A percentile compares a stretch with the other conserved stretches of the same genome.
These are phyloP conservation scores for Imbricaverruca yamaguchii DNA, from an alignment of 2,888 invertebrate species.

Conservation along the genomic window DNA sequence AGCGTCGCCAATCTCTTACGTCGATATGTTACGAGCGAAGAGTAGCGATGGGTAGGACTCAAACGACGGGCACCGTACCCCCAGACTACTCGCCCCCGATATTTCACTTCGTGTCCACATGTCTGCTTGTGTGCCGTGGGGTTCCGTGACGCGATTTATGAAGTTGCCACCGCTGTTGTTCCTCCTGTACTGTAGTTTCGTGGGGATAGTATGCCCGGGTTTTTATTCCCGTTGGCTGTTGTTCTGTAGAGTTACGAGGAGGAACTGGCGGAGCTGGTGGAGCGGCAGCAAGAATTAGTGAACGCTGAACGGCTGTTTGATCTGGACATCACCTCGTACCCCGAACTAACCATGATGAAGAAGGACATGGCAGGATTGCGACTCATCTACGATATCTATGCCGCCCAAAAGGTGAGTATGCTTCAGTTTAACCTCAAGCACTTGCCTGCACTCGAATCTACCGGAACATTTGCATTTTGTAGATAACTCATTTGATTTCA, in stretches of 20 bases:
- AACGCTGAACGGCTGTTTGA: constrained; percentile 81
- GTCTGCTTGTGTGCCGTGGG: no score
- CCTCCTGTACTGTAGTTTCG: neutral
- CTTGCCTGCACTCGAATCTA: no score
- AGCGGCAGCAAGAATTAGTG: constrained; percentile 52
- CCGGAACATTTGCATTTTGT: no score
- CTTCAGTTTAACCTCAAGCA: constrained; percentile 23
- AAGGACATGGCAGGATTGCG: constrained; percentile 54
- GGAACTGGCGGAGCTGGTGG: constrained; percentile 59
- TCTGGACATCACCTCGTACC: constrained; percentile 74
- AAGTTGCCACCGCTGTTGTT: no score
- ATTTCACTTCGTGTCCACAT: no score
- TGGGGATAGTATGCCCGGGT: constrained; percentile 20
- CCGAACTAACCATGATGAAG: constrained; percentile 52
- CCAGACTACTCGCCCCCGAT: no score
- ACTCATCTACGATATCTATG: constrained; percentile 65
- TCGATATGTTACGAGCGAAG: no score
- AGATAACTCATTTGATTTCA: no score
- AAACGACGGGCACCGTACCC: no score
- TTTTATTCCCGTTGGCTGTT: neutral
- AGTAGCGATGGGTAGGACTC: no score
- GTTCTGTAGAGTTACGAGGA: constrained; percentile 52
- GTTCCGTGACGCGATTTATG: no score
- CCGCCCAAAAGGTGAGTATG: constrained; percentile 54
- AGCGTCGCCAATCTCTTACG: no score